Conservation (phyloP, 2,797 vertebrate genomes). For the Crax fasciolata region DNA sequence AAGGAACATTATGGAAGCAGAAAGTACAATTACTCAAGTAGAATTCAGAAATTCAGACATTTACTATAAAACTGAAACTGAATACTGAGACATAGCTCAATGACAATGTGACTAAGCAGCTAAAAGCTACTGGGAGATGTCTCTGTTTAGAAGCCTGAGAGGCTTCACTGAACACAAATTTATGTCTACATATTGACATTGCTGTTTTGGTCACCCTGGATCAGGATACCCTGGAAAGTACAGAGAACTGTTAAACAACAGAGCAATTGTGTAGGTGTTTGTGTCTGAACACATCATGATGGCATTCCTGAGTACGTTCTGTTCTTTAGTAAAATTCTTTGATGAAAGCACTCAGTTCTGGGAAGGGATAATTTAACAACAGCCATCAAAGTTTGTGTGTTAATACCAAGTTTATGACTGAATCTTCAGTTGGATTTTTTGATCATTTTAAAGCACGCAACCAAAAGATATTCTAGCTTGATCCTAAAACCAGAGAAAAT, state of each 20-base stretch:
- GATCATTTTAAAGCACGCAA: not conserved
- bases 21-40: not conserved
- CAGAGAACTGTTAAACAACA: not conserved
- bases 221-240: not conserved
- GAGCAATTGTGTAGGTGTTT: not conserved
- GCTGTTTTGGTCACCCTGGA: not conserved
- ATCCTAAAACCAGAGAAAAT: not conserved
- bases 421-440: not conserved
- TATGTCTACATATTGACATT: not conserved
- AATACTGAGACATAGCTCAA: not conserved
- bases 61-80: not conserved
- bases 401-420: not conserved
- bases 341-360: not conserved
- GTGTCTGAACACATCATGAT: not conserved
- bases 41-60: not conserved
- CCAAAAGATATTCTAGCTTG: not conserved
- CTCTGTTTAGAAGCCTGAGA: not conserved
- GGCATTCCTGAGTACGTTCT: not conserved
- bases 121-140: not conserved
- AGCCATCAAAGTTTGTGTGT: not conserved
- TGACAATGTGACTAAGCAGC: accelerated
- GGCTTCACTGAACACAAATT: not conserved
- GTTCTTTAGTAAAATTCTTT: not conserved
- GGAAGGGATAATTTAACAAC: not conserved
- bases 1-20: not conserved